These are phyloP conservation scores for Pangasius macronema DNA, from an alignment of 2,797 vertebrate species.

Conservation along the genomic window DNA sequence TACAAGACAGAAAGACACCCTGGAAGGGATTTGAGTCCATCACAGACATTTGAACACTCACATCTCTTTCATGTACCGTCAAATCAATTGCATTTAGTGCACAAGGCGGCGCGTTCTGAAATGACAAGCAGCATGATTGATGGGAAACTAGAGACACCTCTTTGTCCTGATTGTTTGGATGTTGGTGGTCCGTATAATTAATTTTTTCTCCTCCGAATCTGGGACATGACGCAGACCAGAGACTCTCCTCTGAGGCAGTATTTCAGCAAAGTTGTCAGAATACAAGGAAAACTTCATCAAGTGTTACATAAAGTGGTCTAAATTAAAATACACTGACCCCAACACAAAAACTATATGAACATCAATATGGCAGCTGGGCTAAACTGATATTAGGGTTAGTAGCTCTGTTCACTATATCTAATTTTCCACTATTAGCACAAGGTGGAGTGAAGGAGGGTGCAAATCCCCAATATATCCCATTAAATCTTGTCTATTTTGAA, in stretches of 20 bases:
- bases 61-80: background rate
- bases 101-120: background rate
- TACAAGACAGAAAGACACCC: background rate
- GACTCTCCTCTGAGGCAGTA: background rate
- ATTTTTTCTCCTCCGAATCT: background rate
- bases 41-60: too few species aligned
- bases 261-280: background rate
- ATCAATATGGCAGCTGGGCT: background rate
- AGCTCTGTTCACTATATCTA: background rate
- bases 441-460: background rate
- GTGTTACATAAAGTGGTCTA: background rate
- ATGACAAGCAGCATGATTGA: background rate
- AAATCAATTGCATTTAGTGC: background rate
- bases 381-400: background rate
- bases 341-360: background rate
- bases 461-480: slow-evolving; percentile 1
- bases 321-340: background rate
- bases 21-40: background rate
- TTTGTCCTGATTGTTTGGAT: slow-evolving; percentile 4
- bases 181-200: background rate
- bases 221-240: background rate
- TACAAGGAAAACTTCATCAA: background rate
- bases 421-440: background rate
- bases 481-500: background rate
- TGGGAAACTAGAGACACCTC: background rate